Evolutionary conservation across 2,113 vertebrate genomes (phyloP).

Genomic region (Sylvilagus bachmani): DNA sequence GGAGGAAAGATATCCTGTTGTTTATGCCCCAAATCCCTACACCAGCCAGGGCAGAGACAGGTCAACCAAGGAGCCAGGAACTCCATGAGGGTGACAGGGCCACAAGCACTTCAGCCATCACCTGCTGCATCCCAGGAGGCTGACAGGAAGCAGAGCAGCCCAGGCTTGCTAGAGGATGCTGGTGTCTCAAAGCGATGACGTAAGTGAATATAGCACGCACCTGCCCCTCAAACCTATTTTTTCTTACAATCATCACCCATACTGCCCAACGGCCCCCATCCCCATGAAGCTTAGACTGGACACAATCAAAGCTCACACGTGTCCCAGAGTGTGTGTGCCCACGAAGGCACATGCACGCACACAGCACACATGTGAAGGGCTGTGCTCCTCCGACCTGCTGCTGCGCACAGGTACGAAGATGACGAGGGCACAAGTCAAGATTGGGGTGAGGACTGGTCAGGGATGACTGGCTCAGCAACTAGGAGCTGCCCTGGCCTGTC

Average conservation of each 20-base stretch:
- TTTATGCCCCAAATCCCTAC: too few species aligned
- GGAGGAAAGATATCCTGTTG: too few species aligned
- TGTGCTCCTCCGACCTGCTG: neutral
- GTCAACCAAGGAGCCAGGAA: too few species aligned
- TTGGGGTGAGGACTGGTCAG: slow-evolving; percentile 54
- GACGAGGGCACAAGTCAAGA: slow-evolving; percentile 20
- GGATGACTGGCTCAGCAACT: slow-evolving; percentile 4
- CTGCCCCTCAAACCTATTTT: too few species aligned
- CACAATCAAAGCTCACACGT: neutral
- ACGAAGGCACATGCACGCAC: rapidly evolving
- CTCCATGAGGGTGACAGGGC: too few species aligned
- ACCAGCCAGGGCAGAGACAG: too few species aligned
- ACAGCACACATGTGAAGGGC: neutral
- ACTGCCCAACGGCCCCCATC: neutral
- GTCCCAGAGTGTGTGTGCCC: neutral
- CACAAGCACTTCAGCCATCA: too few species aligned
- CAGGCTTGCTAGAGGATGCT: too few species aligned
- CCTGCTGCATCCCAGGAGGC: too few species aligned
- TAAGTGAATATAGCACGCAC: too few species aligned
- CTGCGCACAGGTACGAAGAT: neutral
- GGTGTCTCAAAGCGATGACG: too few species aligned
- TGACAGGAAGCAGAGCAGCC: too few species aligned
- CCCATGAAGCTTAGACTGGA: neutral
- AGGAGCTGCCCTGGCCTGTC: slow-evolving; percentile 64
- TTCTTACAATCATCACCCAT: neutral